A percentile compares a stretch with the other conserved stretches of the same genome.
Conservation (phyloP, 2,113 vertebrate genomes). For the Muscicapa adusta region DNA sequence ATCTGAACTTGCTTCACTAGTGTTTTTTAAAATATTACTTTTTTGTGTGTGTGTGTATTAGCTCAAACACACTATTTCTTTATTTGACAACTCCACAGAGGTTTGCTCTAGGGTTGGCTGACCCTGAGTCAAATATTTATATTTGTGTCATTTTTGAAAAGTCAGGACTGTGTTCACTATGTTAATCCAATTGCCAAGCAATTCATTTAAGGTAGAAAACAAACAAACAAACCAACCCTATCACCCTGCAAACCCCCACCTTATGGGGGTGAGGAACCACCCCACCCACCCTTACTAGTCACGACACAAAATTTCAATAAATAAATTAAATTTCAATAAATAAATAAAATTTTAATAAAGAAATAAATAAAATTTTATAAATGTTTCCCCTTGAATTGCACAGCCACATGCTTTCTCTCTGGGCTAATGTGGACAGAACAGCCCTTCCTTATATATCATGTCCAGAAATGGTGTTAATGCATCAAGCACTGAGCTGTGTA, state of each 20-base stretch:
- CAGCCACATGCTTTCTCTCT: accelerated
- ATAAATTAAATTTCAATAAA: too few relatives aligned
- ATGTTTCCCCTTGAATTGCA: background rate
- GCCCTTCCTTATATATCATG: background rate
- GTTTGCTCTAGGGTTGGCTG: background rate
- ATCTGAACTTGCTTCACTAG: background rate
- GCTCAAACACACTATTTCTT: background rate
- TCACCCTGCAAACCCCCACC: accelerated
- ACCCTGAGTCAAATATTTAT: background rate
- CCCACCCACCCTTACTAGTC: background rate
- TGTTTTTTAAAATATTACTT: background rate
- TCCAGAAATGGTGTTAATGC: background rate
- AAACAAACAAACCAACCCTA: background rate
- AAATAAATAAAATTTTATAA: too few relatives aligned
- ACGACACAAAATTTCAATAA: background rate
- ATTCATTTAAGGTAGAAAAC: background rate
- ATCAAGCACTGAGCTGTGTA: background rate
- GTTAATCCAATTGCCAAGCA: background rate
- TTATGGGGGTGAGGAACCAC: background rate
- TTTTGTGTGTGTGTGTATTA: background rate
- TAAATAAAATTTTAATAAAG: too few relatives aligned
- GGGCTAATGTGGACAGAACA: accelerated
- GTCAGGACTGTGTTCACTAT: background rate
- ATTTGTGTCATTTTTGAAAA: background rate
- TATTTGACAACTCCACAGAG: background rate